Evolutionary conservation across 2,113 vertebrate species (phyloP).

Genomic region (Isurus oxyrinchus): DNA sequence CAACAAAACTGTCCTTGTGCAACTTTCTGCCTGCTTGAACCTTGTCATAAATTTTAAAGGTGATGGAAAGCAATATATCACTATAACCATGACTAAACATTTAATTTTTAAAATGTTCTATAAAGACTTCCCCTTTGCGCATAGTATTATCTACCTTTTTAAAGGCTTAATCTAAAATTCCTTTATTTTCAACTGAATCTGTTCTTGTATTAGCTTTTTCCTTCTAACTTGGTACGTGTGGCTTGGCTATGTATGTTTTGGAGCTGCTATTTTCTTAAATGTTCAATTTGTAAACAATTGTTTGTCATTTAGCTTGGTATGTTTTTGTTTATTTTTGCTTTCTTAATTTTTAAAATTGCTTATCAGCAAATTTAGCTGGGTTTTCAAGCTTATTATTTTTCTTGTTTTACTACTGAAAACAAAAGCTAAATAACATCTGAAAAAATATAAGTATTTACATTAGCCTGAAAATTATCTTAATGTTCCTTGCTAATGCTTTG

Average conservation of each 20-base stretch:
- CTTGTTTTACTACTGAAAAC: not conserved
- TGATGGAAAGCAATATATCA: not conserved
- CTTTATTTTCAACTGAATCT: not conserved
- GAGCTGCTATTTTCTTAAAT: not conserved
- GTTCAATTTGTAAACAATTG: not conserved
- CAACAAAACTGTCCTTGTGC: not conserved
- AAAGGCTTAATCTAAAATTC: not conserved
- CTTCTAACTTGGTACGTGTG: not conserved
- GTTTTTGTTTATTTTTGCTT: not conserved
- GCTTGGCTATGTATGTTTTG: not conserved
- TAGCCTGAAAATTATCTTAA: not conserved
- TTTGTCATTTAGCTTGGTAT: not conserved
- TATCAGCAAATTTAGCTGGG: not conserved
- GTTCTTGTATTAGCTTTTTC: not conserved
- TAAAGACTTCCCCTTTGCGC: not conserved
- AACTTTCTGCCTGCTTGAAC: not conserved
- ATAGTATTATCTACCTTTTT: not conserved
- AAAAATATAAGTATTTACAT: not conserved
- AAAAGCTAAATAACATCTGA: not conserved
- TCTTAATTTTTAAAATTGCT: not conserved
- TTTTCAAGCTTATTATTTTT: not conserved
- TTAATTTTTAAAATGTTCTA: not conserved
- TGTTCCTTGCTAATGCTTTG: not conserved
- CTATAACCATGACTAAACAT: not conserved
- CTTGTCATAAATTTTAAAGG: slow-evolving; percentile 1